Conservation (phyloP, 2,888 invertebrate genomes). For the Chalcosyrphus nemorum region DNA sequence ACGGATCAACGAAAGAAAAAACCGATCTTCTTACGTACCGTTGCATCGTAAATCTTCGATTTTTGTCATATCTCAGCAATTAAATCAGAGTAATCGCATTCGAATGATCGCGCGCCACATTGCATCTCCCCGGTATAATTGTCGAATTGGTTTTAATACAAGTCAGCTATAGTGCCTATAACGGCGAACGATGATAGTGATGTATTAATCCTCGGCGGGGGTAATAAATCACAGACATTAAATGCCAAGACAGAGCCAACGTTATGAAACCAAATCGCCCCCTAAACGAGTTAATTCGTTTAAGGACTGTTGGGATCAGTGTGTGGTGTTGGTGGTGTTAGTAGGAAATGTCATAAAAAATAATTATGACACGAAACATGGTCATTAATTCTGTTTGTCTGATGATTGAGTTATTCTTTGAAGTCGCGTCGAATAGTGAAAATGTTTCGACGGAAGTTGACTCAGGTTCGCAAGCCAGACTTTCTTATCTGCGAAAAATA, state of each 20-base stretch:
- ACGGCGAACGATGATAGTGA: slow-evolving; percentile 35
- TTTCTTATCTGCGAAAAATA: slow-evolving; percentile 24
- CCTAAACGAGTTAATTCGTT: not conserved
- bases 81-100: slow-evolving; percentile 66
- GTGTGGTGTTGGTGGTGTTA: slow-evolving; percentile 19
- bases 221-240: slow-evolving; percentile 53
- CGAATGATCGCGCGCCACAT: slow-evolving; percentile 62
- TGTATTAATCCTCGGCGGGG: slow-evolving; percentile 46
- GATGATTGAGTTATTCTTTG: slow-evolving; percentile 49
- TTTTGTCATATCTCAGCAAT: slow-evolving; percentile 69
- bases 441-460: slow-evolving; percentile 25
- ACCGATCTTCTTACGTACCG: slow-evolving; percentile 35
- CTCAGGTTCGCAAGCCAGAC: not conserved
- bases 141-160: slow-evolving; percentile 59
- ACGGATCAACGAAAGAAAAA: not conserved
- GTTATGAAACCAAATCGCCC: slow-evolving; percentile 1
- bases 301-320: slow-evolving; percentile 13
- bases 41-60: slow-evolving; percentile 61
- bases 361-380: slow-evolving; percentile 55
- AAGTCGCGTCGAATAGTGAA: not conserved
- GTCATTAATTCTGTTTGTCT: slow-evolving; percentile 36
- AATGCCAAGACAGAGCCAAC: slow-evolving; percentile 24
- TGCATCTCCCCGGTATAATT: slow-evolving; percentile 44
- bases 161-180: slow-evolving; percentile 34
- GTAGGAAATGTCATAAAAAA: slow-evolving; percentile 59